Conservation (phyloP, 2,113 vertebrate species). For the Upupa epops region DNA sequence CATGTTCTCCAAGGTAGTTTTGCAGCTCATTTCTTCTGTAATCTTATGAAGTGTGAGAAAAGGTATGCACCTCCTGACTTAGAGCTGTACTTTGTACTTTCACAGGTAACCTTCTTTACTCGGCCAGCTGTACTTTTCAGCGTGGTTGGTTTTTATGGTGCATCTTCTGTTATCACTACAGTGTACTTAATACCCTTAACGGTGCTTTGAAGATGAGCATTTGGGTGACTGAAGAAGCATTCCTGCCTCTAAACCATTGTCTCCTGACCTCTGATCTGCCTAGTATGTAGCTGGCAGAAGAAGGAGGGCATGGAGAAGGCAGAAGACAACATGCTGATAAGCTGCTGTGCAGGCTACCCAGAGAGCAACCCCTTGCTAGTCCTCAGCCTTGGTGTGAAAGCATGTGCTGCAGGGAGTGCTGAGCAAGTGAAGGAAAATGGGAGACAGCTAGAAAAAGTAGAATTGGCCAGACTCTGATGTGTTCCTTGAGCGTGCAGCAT, state of each 20-base stretch:
- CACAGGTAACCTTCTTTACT: not conserved
- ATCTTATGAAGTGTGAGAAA: not conserved
- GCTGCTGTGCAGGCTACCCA: not conserved
- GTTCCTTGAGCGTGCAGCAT: not conserved
- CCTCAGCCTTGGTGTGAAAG: not conserved
- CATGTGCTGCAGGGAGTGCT: not conserved
- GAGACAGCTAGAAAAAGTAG: not conserved
- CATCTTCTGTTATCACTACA: not conserved
- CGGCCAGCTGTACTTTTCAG: conserved; percentile 31
- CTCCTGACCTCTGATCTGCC: not conserved
- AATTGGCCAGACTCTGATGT: not conserved
- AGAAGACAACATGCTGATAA: not conserved
- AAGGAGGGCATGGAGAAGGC: not conserved
- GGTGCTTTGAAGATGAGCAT: not conserved
- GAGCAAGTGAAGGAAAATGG: not conserved
- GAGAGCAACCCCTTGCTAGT: not conserved
- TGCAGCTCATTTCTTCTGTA: conserved; percentile 3
- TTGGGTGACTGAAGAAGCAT: not conserved
- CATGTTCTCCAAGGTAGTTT: conserved; percentile 8
- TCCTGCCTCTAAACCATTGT: not conserved
- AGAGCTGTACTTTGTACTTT: not conserved
- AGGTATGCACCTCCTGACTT: not conserved
- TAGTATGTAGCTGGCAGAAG: not conserved
- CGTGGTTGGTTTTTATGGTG: not conserved
- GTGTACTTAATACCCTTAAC: not conserved